A percentile compares a stretch with the other conserved stretches of the same genome.
These are phyloP conservation scores for Lycaena phlaeas DNA, from an alignment of 2,888 invertebrate species.

Conservation along the genomic window DNA sequence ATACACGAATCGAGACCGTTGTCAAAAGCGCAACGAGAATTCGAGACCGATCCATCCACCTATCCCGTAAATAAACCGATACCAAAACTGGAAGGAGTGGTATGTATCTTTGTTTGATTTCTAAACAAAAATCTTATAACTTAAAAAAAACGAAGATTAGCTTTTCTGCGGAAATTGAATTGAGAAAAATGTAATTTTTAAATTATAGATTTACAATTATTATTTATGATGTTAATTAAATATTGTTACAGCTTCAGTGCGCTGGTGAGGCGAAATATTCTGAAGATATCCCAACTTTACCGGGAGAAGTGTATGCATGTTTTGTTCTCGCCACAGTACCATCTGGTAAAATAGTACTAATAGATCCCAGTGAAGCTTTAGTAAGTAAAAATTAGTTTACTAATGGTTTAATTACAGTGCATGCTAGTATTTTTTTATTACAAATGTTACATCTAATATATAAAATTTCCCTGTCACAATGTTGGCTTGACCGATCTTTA, in stretches of 20 bases:
- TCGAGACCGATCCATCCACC: conserved; percentile 66
- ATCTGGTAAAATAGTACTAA: conserved; percentile 65
- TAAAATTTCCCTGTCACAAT: too few species aligned
- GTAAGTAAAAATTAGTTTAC: too few species aligned
- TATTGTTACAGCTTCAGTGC: conserved; percentile 71
- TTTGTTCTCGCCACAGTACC: conserved; percentile 69
- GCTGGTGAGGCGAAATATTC: conserved; percentile 79
- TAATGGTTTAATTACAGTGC: too few species aligned
- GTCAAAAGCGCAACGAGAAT: conserved; percentile 73
- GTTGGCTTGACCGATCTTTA: too few species aligned
- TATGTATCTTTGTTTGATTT: conserved; percentile 19
- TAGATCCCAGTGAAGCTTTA: conserved; percentile 75
- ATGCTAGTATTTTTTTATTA: too few species aligned
- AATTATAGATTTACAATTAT: too few species aligned
- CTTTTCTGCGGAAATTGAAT: too few species aligned
- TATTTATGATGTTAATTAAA: too few species aligned
- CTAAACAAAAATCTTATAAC: too few species aligned
- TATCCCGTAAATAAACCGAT: conserved; percentile 78
- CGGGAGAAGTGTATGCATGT: conserved; percentile 76
- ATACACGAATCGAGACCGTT: conserved; percentile 57
- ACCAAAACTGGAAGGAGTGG: conserved; percentile 71
- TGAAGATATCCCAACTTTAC: conserved; percentile 71
- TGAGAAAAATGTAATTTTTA: too few species aligned
- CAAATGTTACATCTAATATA: too few species aligned
- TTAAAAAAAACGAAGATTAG: too few species aligned